Evolutionary conservation across 2,797 vertebrate genomes (phyloP), one percentile per base, ranked within the genome.

Genomic region (Hippopotamyrus pictus): DNA sequence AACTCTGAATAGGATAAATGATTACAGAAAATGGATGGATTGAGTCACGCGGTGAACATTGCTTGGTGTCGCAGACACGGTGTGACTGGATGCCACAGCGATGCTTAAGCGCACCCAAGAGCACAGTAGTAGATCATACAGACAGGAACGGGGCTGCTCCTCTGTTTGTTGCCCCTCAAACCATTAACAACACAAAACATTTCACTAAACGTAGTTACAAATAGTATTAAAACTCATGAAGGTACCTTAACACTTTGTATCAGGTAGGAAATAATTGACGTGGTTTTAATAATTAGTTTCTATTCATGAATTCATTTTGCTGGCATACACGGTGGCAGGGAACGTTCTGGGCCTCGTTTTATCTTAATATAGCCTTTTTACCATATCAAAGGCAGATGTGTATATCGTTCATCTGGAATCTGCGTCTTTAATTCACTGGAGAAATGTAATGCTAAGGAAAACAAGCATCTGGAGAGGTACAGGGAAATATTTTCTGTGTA

Each of bases 321-420:
- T 79, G 19, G 73, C 73, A 41, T 44, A 44, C 14, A 79, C 37
- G 44, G 73, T 19, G 33, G 37, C 73, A 8, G 73, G 37, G 37
- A 79, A 79, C 17, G 6, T 44, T 79, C 17, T 5, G 5, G 19
- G 25, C 73, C 37, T 8, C 37, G 3, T 79, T 79, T 79, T 79
- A 79, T 79, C 17, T 44, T 79, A 79, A 44, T 79, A 41, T 79
- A 79, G 73, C 37, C 11, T 79, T 79, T 79, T 44, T 79, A 44
- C 73, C 33, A 79, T 79, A 79, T 79, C 73, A 79, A 79, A 44
- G 73, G 69, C 69, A 76, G 17, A 76, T 76, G 69, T 76, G 69
- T 76, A 6, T 37, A 76, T 41, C 69, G 33, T 19, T 76, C 29
- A 76, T 76, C 69, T 41, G 14, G 69, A 37, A 41, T 76, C 37